phyloP scores from a whole-genome alignment of 2,797 vertebrate species.

The Iguana delicatissima region DNA sequence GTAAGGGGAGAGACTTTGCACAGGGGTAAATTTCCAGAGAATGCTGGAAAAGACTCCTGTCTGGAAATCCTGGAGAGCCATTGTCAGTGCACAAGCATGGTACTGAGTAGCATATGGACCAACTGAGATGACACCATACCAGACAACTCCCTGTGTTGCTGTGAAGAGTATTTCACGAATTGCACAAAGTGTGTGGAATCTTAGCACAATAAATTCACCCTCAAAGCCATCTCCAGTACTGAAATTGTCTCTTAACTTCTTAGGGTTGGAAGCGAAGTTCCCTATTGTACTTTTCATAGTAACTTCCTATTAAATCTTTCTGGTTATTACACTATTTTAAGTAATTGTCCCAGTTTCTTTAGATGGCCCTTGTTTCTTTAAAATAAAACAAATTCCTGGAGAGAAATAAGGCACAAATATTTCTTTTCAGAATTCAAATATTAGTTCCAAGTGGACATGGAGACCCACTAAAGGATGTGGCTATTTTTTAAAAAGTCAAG shows the following conservation, averaged over 20 bases:
- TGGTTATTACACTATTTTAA: neutral
- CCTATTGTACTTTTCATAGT: neutral
- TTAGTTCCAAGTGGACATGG: neutral
- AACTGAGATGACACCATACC: neutral
- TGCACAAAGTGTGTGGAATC: neutral
- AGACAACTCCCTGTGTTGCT: neutral
- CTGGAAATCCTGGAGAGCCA: neutral
- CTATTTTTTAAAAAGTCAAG: neutral
- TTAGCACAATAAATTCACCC: neutral
- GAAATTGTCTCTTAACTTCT: neutral
- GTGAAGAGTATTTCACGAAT: neutral
- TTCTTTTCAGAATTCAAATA: constrained; percentile 11
- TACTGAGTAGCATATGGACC: neutral
- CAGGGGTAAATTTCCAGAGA: neutral
- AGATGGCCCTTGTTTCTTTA: neutral
- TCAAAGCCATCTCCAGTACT: neutral
- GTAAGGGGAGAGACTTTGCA: neutral
- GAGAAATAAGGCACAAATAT: neutral
- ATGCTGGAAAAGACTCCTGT: neutral
- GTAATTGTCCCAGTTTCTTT: neutral
- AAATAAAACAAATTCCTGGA: neutral
- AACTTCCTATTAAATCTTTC: neutral
- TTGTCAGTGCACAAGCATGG: neutral
- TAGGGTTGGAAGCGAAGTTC: neutral
- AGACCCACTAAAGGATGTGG: neutral